A percentile compares a stretch with the other conserved stretches of the same genome.
Conservation (phyloP, 2,797 vertebrate species). For the Pelodytes ibericus region DNA sequence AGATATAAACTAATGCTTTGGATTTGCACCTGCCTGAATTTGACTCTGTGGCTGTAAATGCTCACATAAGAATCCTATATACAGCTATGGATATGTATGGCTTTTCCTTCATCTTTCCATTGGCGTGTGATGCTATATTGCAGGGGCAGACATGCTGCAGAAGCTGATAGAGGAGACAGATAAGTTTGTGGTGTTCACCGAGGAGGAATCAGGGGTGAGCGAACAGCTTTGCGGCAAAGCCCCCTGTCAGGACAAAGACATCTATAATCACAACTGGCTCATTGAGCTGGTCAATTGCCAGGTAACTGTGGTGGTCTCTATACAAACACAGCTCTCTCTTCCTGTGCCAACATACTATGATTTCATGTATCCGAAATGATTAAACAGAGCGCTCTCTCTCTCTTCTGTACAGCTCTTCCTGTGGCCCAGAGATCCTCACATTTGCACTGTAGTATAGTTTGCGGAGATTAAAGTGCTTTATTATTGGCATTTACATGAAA, state of each 20-base stretch:
- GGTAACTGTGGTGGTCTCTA: no score
- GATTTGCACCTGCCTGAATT: neutral
- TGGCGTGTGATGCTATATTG: no score
- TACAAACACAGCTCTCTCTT: no score
- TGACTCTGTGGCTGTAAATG: neutral
- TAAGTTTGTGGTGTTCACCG: slow-evolving; percentile 96
- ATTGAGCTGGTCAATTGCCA: slow-evolving; percentile 97
- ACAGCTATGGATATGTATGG: neutral
- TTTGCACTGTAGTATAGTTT: no score
- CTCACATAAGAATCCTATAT: neutral
- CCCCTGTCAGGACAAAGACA: slow-evolving; percentile 93
- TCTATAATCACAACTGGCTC: slow-evolving; percentile 97
- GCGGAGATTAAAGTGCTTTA: no score
- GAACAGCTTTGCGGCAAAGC: slow-evolving; percentile 95
- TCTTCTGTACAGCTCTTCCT: no score
- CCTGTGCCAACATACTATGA: no score
- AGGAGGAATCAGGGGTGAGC: slow-evolving; percentile 92
- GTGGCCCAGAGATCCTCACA: no score
- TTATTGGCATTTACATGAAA: no score
- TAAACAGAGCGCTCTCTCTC: no score
- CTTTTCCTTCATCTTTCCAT: neutral
- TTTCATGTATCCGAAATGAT: no score
- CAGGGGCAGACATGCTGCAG: slow-evolving; percentile 97
- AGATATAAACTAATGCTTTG: neutral
- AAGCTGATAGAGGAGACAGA: slow-evolving; percentile 97